Percentiles rank a stretch among this genome's conserved stretches.
These are phyloP conservation scores for Mesorhabditis sp. DNA, from an alignment of 2,888 invertebrate genomes.

Conservation along the genomic window DNA sequence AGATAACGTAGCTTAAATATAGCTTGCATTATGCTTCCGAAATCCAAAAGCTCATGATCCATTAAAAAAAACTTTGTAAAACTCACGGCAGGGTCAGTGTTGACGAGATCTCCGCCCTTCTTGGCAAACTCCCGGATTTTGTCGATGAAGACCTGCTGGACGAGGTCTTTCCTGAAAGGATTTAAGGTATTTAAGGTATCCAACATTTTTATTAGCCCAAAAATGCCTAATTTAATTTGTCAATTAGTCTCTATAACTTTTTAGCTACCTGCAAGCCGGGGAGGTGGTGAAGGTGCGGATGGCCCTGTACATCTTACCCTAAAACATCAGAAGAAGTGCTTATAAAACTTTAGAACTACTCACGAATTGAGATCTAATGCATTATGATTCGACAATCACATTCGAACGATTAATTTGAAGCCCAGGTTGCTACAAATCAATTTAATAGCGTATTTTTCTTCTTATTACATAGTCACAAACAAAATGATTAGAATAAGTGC, in stretches of 20 bases:
- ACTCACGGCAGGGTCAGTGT: conserved; percentile 46
- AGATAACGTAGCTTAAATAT: not conserved
- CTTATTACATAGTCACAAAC: too few species aligned
- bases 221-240: not conserved
- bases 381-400: too few species aligned
- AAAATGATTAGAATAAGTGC: too few species aligned
- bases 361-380: too few species aligned
- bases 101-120: conserved; percentile 53
- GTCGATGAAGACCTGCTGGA: conserved; percentile 52
- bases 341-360: too few species aligned
- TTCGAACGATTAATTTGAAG: too few species aligned
- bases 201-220: not conserved
- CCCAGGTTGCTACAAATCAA: too few species aligned
- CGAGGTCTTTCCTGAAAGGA: conserved; percentile 33
- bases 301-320: not conserved
- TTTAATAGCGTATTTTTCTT: too few species aligned
- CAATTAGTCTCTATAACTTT: not conserved
- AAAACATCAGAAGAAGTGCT: not conserved
- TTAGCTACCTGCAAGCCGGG: not conserved
- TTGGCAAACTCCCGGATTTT: conserved; percentile 52
- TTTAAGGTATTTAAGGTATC: not conserved
- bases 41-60: not conserved
- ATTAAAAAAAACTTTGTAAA: not conserved
- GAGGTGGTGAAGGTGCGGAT: not conserved
- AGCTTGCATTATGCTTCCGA: not conserved